Evolutionary conservation across 2,797 vertebrate species (phyloP).

Genomic region (Buphagus erythrorhynchus): DNA sequence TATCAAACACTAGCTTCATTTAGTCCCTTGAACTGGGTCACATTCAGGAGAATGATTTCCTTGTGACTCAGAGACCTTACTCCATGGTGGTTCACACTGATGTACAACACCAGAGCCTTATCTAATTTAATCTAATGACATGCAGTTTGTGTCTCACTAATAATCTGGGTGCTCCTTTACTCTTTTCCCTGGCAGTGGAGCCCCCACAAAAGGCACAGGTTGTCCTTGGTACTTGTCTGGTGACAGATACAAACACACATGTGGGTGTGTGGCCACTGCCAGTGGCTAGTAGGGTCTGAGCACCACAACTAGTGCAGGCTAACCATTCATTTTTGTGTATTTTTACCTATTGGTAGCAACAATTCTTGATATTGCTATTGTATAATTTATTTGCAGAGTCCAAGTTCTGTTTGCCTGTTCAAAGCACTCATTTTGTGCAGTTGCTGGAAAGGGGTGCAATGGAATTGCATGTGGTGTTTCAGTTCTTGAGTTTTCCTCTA

Average conservation of each 20-base stretch:
- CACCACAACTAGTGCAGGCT: background rate
- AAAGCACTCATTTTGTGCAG: background rate
- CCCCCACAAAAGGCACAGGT: background rate
- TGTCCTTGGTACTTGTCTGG: background rate
- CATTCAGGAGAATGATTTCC: background rate
- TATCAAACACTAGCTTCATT: background rate
- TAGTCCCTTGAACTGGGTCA: background rate
- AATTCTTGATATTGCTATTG: background rate
- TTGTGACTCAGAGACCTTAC: background rate
- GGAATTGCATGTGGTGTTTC: background rate
- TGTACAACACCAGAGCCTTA: background rate
- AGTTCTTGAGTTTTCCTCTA: background rate
- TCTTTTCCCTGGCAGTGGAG: background rate
- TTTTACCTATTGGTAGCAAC: background rate
- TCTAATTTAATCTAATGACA: background rate
- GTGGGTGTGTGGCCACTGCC: rapidly evolving
- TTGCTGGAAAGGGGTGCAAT: background rate
- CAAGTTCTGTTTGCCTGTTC: background rate
- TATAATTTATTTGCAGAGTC: background rate
- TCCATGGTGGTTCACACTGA: background rate
- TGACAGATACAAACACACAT: rapidly evolving
- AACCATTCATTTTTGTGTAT: background rate
- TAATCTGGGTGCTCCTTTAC: background rate
- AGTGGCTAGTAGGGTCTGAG: background rate
- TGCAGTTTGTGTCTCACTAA: background rate